Evolutionary conservation across 2,113 vertebrate genomes (phyloP), one percentile per base, ranked within the genome.

Genomic region (Thoracochromis brauschi): DNA sequence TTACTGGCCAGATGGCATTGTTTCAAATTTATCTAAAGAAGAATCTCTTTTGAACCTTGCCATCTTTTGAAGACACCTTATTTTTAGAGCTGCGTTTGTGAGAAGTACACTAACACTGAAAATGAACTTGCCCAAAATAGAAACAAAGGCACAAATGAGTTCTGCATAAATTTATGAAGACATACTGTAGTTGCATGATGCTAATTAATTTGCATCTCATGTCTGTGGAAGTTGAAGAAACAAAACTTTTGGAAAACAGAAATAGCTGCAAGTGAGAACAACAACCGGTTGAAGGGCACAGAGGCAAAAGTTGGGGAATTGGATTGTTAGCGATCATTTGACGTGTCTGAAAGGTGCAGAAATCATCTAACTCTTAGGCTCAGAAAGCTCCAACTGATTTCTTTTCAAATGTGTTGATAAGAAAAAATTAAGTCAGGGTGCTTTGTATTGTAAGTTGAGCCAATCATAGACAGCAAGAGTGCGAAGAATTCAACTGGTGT

Each of bases 121-220:
- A 35, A 84, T 71, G 51, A 91, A 84, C 51, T 45, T 17, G 3
- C 49, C 83, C 45, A 63, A 85, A 89, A 89, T 89, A 92, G 83
- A 81, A 85, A 45, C 57, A 33, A 26, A 38, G 65, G 45, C 17
- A 51, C 11, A 7, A 78, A 78, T 78, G 45, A 51, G 45, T 78
- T 80, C 33, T 45, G 81, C 63, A 86, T 83, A 83, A 51, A 87
- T 90, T 40, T 73, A 78, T 75, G 85, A 17, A 81, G 81, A 89
- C 4, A 3, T 49, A 51, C 45, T 78, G 73, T 31, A 78, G 89
- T 84, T 91, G 87, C 82, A 80, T 79, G 33, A 82, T 81, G 51
- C 26, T 87, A 83, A 88, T 93, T 92, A 85, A 92, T 90, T 87
- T 88, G 84, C 42, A 65, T 16, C 8, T 38, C 9, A 12, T 80